Base-by-base conservation (phyloP, 2,797 vertebrate species). In the Vespertilio murinus region DNA sequence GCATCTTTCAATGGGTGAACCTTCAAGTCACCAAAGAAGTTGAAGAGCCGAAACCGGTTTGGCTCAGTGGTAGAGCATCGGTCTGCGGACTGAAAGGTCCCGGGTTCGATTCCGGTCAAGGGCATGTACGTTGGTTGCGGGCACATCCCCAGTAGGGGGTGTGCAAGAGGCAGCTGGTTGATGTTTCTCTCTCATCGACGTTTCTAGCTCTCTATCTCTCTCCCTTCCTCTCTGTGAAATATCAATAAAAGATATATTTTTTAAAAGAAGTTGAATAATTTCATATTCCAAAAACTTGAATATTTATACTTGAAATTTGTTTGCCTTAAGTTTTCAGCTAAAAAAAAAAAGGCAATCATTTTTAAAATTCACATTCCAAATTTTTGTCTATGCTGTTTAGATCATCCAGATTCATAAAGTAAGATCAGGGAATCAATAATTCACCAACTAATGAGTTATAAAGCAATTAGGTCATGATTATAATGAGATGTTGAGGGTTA, bases 251-350 rank as follows among this genome's bases (percentile, higher is more conserved):
- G n/a, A n/a, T n/a, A n/a, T n/a, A n/a, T n/a, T n/a, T n/a, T n/a
- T n/a, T n/a, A n/a, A 13, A 65, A 89, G 49, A 90, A 80, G 25
- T 22, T 33, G 49, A 81, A 1, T 28, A 79, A 73, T 40, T 88
- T 52, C 40, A 64, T 12, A 52, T 10, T 74, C 47, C 14, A 73
- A 73, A 94, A 89, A 33, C 49, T 17, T 91, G 49, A 84, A n/a
- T 79, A 33, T 87, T 86, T 82, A 8, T 5, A 75, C 28, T 86
- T 91, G 12, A 82, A 92, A 90, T 82, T 49, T 75, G n/a, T n/a
- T 85, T 90, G 18, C 40, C 70, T 73, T 56, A 69, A 45, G 20
- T 40, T 67, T 79, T 90, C 25, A 16, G 1, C 61, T 85, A n/a
- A 83, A 71, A 65, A n/a, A 82, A 70, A 65, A 33, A 20, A 30